Evolutionary conservation across 2,888 invertebrate species (phyloP).

Genomic region (Lapara coniferarum): DNA sequence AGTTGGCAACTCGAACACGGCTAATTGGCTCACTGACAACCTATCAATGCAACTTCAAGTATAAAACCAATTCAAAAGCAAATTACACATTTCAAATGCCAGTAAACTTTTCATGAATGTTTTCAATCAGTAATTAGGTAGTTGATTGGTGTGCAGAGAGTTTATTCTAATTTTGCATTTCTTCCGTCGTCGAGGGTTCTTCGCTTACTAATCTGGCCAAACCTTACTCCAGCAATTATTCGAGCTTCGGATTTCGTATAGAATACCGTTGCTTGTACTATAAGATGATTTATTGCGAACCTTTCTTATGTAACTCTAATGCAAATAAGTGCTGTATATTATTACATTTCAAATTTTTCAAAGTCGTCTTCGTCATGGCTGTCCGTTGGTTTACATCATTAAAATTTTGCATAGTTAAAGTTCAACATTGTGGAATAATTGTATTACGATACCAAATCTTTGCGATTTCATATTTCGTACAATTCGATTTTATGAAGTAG

Average conservation of each 20-base stretch:
- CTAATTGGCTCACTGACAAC: slow-evolving; percentile 15
- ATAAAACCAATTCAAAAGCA: slow-evolving; percentile 1
- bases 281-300: not conserved
- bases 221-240: not conserved
- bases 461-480: not conserved
- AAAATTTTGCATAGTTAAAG: not conserved
- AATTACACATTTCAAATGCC: slow-evolving; percentile 26
- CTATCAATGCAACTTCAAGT: slow-evolving; percentile 20
- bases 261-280: not conserved
- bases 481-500: too few relatives aligned
- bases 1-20: not conserved
- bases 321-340: slow-evolving; percentile 2
- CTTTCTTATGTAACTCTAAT: not conserved
- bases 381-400: not conserved
- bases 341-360: not conserved
- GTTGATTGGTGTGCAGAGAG: slow-evolving; percentile 16
- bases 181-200: not conserved
- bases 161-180: slow-evolving; percentile 35
- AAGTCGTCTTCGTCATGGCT: not conserved
- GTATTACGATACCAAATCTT: not conserved
- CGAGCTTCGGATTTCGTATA: not conserved
- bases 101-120: slow-evolving; percentile 30
- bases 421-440: not conserved
- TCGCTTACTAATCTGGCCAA: not conserved
- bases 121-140: slow-evolving; percentile 35